These are phyloP conservation scores for Drosophila arizonae DNA, from an alignment of 1,140 invertebrate genomes.

Conservation along the genomic window DNA sequence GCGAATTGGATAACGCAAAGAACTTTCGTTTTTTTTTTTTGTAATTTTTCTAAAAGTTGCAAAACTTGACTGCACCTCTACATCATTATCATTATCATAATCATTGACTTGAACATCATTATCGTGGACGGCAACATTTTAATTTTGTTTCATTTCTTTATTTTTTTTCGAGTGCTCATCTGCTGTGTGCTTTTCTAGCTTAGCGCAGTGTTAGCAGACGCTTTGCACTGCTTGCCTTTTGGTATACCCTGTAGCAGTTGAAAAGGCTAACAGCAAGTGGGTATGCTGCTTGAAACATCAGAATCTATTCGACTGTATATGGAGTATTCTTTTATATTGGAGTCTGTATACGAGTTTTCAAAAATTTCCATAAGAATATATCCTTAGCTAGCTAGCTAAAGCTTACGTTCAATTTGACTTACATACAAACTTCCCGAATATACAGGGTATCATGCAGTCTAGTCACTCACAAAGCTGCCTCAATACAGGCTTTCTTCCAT, in stretches of 20 bases:
- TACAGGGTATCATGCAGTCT: no score
- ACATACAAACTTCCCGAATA: no score
- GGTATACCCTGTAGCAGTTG: neutral
- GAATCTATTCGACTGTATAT: no score
- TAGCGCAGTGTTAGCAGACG: slow-evolving; percentile 3
- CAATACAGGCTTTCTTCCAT: neutral
- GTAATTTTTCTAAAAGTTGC: slow-evolving; percentile 31
- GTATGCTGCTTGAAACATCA: no score
- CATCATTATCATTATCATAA: slow-evolving; percentile 15
- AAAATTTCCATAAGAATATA: no score
- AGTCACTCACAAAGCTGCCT: no score
- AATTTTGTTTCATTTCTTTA: slow-evolving; percentile 70
- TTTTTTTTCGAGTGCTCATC: slow-evolving; percentile 47
- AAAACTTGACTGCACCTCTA: slow-evolving; percentile 28
- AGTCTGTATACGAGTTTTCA: no score
- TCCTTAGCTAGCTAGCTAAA: no score
- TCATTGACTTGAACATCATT: slow-evolving; percentile 18
- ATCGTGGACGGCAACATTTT: slow-evolving; percentile 52
- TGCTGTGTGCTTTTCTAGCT: slow-evolving; percentile 34
- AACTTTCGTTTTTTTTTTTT: slow-evolving; percentile 1
- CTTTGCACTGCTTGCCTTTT: neutral
- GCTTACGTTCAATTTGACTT: no score
- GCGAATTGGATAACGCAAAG: slow-evolving; percentile 1
- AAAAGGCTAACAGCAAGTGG: neutral
- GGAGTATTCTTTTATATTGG: no score